Evolutionary conservation across 23 tunicate species (phyloP), one percentile per base, ranked within the genome.

Genomic region (Styela plicata): DNA sequence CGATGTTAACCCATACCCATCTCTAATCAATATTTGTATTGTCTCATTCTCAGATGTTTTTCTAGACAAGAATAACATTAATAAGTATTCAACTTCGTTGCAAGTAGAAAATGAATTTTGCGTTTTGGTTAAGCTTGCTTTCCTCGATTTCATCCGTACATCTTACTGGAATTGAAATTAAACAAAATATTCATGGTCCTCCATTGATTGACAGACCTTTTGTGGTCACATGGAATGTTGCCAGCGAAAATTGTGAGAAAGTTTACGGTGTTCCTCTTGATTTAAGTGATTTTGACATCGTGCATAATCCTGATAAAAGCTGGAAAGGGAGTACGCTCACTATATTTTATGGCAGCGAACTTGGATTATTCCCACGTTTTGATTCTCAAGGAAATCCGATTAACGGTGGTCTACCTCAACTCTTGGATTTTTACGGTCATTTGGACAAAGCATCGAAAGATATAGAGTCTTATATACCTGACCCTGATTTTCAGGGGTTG

Each of bases 361-460:
- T 87, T 52, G 99, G 99, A 1, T 31, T 69, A 24, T 91, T 88
- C 53, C 99, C 99, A 52, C 33, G 73, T 3, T 80, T 63, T 82
- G 79, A 84, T 70, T 63, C 2, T 1, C 31, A 74, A 33, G 90
- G 97, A 74, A 82, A 81, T 1, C 79, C 92, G 0, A 69, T 96
- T 1, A 91, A 96, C 84, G 99, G 99, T n/a, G 99, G 99, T 0
- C 81, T 96, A 23, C 99, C 99, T 0, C 99, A 96, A 63, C 73
- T 80, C 24, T 90, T 86, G 0, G 69, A 91, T 76, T 24, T 96
- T 0, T 18, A 73, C 2, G 83, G 78, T 31, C 99, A 96, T 82
- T 82, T 82, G 30, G 75, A 85, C 1, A 87, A 85, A 36, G 89
- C 89, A 62, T 36, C 66, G 27, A 64, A 70, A 66, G 91, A 84